Evolutionary conservation across 2,113 vertebrate species (phyloP).

Genomic region (Polypterus senegalus): DNA sequence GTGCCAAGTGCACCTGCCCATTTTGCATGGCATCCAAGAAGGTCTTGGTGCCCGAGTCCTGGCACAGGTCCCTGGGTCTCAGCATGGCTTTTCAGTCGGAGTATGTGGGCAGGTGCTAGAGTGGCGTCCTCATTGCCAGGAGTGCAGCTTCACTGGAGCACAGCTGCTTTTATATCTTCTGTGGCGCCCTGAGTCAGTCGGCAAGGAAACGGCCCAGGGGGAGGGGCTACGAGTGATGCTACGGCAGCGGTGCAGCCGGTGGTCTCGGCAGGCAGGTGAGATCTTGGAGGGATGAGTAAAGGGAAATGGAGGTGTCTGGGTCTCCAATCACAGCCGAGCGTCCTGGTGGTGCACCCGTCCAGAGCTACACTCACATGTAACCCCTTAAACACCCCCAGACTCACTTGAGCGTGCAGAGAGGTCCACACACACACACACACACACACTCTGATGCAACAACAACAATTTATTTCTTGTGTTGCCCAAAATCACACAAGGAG

Average conservation of each 20-base stretch:
- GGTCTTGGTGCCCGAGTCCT: constrained; percentile 72
- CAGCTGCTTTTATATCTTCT: constrained; percentile 12
- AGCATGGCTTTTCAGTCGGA: constrained; percentile 47
- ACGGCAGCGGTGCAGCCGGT: constrained; percentile 28
- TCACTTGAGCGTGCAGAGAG: not conserved
- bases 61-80: constrained; percentile 70
- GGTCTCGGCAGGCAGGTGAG: constrained; percentile 14
- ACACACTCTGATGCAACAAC: too few relatives aligned
- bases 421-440: not conserved
- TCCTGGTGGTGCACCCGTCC: too few relatives aligned
- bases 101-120: not conserved
- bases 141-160: constrained; percentile 4
- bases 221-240: constrained; percentile 20
- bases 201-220: constrained; percentile 23
- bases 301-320: not conserved
- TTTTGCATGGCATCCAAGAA: constrained; percentile 76
- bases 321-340: too few relatives aligned
- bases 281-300: not conserved
- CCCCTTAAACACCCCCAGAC: not conserved
- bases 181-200: constrained; percentile 19
- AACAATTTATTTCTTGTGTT: too few relatives aligned
- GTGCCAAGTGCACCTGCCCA: constrained; percentile 74
- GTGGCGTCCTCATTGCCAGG: constrained; percentile 1
- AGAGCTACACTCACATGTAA: not conserved
- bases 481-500: too few relatives aligned